Evolutionary conservation across 1,140 invertebrate genomes (phyloP).

Genomic region (Papilio xuthus): DNA sequence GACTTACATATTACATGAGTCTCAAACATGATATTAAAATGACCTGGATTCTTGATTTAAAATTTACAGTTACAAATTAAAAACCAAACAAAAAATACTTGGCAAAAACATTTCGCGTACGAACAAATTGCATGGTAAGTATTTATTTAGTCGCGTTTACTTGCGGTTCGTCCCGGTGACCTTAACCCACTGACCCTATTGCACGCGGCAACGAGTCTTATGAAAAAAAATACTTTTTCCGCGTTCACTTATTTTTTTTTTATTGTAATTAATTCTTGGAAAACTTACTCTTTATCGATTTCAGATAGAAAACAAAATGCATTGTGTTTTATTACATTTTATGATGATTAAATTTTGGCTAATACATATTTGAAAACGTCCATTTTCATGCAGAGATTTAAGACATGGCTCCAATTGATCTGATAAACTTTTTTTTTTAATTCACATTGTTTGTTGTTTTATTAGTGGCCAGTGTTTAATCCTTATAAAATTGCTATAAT

Average conservation of each 20-base stretch:
- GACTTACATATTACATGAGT: too few species aligned
- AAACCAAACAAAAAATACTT: conserved; percentile 17
- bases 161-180: conserved; percentile 14
- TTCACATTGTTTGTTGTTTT: neutral
- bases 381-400: neutral
- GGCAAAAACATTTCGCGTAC: neutral
- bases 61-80: conserved; percentile 20
- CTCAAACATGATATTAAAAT: neutral
- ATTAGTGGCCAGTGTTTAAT: neutral
- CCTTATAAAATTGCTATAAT: neutral
- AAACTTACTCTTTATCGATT: neutral
- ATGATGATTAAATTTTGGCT: neutral
- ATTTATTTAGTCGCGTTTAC: conserved; percentile 14
- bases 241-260: too few species aligned
- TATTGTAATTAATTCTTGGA: neutral
- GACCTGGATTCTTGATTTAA: neutral
- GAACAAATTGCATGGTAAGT: conserved; percentile 17
- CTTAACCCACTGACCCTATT: conserved; percentile 43
- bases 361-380: too few species aligned
- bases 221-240: conserved; percentile 7
- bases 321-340: neutral
- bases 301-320: neutral
- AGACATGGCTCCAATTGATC: neutral
- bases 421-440: neutral
- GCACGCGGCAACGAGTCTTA: neutral